Base-by-base conservation (phyloP, 2,113 vertebrate species). In the Oceanodroma tethys region DNA sequence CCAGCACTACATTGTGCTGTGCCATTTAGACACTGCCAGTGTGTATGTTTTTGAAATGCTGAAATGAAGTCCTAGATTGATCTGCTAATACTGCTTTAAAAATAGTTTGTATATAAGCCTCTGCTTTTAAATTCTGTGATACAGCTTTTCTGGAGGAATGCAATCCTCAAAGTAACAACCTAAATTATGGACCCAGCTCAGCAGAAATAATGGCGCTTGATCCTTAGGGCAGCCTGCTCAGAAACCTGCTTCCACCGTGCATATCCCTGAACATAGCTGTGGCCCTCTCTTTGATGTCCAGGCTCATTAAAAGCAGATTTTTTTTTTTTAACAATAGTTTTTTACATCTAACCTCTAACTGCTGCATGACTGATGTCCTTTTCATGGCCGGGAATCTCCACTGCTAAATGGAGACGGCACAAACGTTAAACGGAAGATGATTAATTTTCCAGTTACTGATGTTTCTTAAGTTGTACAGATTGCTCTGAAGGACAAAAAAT, bases 1-100 rank as follows among this genome's bases (percentile, higher is more conserved):
- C 43, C 83, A 95, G 92, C 72, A 91, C 83, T 79, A 47, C 45
- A 45, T 84, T 93, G 90, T 90, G 68, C 91, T 90, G 66, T 88
- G 75, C 58, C 93, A 48, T 94, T 96, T 96, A 91, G 48, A 73
- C 47, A 50, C 40, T 86, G 71, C 17, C 63, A 93, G 62, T 43
- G 52, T 80, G 63, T 50, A 26, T 66, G 67, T 60, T 96, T 95
- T 70, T 47, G n/a, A 94, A 90, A 88, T 1, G 13, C 50, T 74
- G 81, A 80, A 91, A 70, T 52, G 9, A 67, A 90, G 67, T 55
- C 45, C 50, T 83, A 42, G 75, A 59, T 55, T 74, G 63, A 93
- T 90, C 27, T 2, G 1, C 75, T 78, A 59, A 67, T 86, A 45
- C 59, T 81, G 36, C 55, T 78, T 93, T 81, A 88, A 48, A 92